Conservation (phyloP, 2,113 vertebrate species). For the Psilopogon haemacephalus region DNA sequence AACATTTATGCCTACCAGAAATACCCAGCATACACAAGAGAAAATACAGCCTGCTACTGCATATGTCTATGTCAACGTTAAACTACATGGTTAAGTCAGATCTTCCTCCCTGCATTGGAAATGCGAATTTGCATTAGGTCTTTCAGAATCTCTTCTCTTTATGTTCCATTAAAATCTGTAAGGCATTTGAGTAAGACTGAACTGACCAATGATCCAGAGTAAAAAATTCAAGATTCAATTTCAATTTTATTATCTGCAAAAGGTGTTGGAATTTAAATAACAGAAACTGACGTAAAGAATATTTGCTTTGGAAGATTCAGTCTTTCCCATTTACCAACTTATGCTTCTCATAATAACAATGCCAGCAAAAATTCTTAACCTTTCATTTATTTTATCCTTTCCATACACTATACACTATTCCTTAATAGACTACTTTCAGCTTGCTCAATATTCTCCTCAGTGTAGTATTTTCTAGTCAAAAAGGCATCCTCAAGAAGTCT, state of each 20-base stretch:
- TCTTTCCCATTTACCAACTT: not conserved
- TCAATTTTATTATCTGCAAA: not conserved
- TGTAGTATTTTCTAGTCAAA: slow-evolving; percentile 55
- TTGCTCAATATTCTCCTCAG: slow-evolving; percentile 64
- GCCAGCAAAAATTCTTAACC: not conserved
- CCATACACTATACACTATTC: not conserved
- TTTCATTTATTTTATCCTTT: slow-evolving; percentile 4
- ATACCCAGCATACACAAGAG: rapidly evolving
- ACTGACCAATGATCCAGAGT: not conserved
- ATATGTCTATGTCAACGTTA: rapidly evolving
- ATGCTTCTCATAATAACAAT: not conserved
- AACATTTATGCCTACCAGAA: rapidly evolving
- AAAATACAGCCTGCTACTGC: not conserved
- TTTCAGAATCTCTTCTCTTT: not conserved
- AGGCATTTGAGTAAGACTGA: not conserved
- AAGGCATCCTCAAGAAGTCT: slow-evolving; percentile 44
- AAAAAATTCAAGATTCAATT: not conserved
- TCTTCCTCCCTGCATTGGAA: not conserved
- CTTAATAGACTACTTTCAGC: slow-evolving; percentile 49
- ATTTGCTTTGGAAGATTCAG: not conserved
- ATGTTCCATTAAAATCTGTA: rapidly evolving
- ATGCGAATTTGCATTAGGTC: not conserved
- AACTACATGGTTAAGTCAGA: not conserved
- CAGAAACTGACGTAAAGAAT: not conserved
- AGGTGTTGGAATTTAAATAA: not conserved